These are phyloP conservation scores for Lacerta bilineata DNA, from an alignment of 2,797 vertebrate genomes.

Conservation along the genomic window DNA sequence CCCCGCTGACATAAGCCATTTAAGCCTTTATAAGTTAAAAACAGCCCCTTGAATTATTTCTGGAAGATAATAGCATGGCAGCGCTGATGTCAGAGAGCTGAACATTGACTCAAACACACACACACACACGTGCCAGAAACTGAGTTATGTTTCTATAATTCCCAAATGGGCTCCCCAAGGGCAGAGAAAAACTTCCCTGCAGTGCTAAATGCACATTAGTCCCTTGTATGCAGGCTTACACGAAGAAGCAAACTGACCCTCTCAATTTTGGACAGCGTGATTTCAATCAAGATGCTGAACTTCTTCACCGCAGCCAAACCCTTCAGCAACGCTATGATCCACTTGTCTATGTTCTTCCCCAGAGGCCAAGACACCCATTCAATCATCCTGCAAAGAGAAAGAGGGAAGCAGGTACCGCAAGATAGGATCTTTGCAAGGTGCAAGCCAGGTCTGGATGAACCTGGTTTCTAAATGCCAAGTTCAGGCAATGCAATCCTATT, in stretches of 20 bases:
- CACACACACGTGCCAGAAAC: not conserved
- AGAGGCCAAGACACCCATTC: conserved; percentile 89
- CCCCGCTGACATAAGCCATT: not conserved
- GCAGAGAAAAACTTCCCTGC: not conserved
- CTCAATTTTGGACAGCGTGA: conserved; percentile 85
- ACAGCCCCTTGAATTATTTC: not conserved
- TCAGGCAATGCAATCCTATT: not conserved
- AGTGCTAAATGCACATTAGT: too few relatives aligned
- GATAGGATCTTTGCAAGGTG: not conserved
- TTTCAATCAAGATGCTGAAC: conserved; percentile 87
- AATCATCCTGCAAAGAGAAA: conserved; percentile 82
- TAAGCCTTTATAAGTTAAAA: not conserved
- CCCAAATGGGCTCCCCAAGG: too few relatives aligned
- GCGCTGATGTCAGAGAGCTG: not conserved
- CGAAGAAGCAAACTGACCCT: conserved; percentile 78
- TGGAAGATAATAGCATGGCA: not conserved
- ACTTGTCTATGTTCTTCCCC: conserved; percentile 87
- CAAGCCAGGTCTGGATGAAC: not conserved
- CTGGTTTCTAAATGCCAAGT: not conserved
- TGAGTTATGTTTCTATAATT: not conserved
- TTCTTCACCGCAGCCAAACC: conserved; percentile 86
- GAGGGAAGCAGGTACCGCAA: not conserved
- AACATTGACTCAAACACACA: not conserved
- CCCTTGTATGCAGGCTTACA: not conserved
- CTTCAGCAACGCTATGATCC: conserved; percentile 86